Base-by-base conservation (phyloP, 2,113 vertebrate genomes). In the Pedionomus torquatus region DNA sequence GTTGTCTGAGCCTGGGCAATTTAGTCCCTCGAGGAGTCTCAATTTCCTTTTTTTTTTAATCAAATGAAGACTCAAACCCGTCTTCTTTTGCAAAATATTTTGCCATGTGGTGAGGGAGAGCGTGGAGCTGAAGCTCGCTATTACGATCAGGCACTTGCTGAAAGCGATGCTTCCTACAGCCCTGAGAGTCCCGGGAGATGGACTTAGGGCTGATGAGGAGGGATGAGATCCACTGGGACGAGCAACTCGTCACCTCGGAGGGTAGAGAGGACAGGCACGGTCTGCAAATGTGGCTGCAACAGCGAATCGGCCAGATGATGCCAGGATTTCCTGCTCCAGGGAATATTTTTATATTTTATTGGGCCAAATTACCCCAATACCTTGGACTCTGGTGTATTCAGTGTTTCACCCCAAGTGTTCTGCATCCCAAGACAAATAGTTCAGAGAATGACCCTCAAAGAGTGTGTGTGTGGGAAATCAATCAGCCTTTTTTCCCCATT, bases 111-210 rank as follows among this genome's bases (percentile, higher is more conserved):
- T 61, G 78, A 82, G 75, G 17, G 70, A 15, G 23, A 17, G 63
- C 0, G 1, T 2, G 25, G 61, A 26, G 31, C 2, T 11, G 35
- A 80, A 39, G 49, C 43, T 64, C 2, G 0, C 60, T 57, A 7
- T 18, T 37, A 35, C 2, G 0, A 35, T 43, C 79, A 44, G 88
- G 79, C 51, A 15, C 64, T 70, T 68, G 43, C 25, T 74, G 71
- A 26, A 83, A 70, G 33, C 0, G 1, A 35, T 18, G 46, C 78
- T 93, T 89, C 64, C 65, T 10, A 26, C 25, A 39, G 55, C 78
- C 68, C 41, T 3, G 30, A 37, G 65, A 55, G 44, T 35, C 79
- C 7, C 81, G 31, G 51, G 54, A 55, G 35, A 65, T 49, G 9
- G 48, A 3, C 69, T 55, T 0, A 15, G 75, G 58, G 33, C 54